Percentiles rank a stretch among this genome's conserved stretches.
Conservation (phyloP, 2,888 invertebrate species). For the Cabera pusaria region DNA sequence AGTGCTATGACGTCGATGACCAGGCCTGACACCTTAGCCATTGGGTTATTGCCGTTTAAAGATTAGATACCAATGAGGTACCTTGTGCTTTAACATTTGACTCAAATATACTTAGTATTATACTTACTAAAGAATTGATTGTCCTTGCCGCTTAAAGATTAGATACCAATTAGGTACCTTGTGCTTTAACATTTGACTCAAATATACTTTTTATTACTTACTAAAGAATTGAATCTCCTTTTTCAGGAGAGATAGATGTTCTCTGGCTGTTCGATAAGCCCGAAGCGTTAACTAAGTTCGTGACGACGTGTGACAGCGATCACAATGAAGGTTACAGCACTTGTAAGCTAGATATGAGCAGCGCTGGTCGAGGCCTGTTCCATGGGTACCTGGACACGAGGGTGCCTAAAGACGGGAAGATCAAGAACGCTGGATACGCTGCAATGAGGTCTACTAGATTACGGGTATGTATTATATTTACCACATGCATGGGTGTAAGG, state of each 20-base stretch:
- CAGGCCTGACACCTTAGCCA: too few species aligned
- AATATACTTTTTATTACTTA: too few species aligned
- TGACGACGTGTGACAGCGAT: slow-evolving; percentile 90
- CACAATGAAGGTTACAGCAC: slow-evolving; percentile 92
- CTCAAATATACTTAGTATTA: background rate
- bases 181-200: too few species aligned
- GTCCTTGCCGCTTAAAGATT: too few species aligned
- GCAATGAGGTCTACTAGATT: slow-evolving; percentile 87
- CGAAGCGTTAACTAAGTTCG: slow-evolving; percentile 86
- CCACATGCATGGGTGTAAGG: too few species aligned
- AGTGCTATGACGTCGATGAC: too few species aligned
- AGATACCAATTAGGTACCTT: too few species aligned
- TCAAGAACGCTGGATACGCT: slow-evolving; percentile 92
- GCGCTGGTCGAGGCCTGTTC: slow-evolving; percentile 88
- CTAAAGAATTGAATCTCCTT: too few species aligned
- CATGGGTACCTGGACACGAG: slow-evolving; percentile 87
- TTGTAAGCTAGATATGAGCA: slow-evolving; percentile 86
- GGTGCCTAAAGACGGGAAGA: slow-evolving; percentile 91
- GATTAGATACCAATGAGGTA: too few species aligned
- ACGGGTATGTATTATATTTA: slow-evolving; percentile 82
- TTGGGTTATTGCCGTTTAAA: too few species aligned
- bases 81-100: too few species aligned
- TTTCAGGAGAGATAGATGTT: slow-evolving; percentile 87
- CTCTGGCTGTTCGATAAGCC: slow-evolving; percentile 88
- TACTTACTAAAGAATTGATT: too few species aligned